These are phyloP conservation scores for Lathamus discolor DNA, from an alignment of 2,113 vertebrate species.

Conservation along the genomic window DNA sequence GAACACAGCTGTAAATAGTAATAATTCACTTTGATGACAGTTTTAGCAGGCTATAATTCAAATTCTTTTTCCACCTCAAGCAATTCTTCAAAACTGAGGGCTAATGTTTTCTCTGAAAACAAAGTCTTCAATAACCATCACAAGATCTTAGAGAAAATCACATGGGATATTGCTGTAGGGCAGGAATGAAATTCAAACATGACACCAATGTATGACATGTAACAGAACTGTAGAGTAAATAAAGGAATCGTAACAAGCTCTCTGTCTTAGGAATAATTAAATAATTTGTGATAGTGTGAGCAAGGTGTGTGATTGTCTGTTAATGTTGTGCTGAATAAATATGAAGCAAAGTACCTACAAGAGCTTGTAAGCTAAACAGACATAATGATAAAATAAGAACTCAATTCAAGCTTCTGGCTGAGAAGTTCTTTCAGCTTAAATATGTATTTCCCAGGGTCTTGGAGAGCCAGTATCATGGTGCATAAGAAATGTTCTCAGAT, in stretches of 20 bases:
- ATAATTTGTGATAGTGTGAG: not conserved
- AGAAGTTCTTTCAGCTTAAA: not conserved
- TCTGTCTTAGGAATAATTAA: slow-evolving; percentile 7
- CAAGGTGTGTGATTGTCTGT: not conserved
- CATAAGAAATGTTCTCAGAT: not conserved
- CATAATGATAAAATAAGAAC: not conserved
- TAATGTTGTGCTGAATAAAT: not conserved
- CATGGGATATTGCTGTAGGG: slow-evolving; percentile 29
- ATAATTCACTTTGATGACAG: slow-evolving; percentile 53
- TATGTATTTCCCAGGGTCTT: not conserved
- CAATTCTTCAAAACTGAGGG: slow-evolving; percentile 20
- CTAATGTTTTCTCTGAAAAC: slow-evolving; percentile 60
- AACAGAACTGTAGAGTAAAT: slow-evolving; percentile 23
- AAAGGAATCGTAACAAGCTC: not conserved
- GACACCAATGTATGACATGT: slow-evolving; percentile 12
- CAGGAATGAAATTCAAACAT: slow-evolving; percentile 42
- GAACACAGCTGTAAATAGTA: slow-evolving; percentile 40
- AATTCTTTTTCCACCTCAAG: slow-evolving; percentile 37
- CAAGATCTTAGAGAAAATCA: slow-evolving; percentile 45
- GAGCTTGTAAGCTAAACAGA: not conserved
- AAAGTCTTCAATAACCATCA: slow-evolving; percentile 55
- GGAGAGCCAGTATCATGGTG: not conserved
- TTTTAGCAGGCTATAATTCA: slow-evolving; percentile 50
- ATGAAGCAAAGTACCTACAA: not conserved
- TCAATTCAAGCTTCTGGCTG: not conserved